phyloP scores from a whole-genome alignment of 2,888 invertebrate genomes.

The Athalia cordata region DNA sequence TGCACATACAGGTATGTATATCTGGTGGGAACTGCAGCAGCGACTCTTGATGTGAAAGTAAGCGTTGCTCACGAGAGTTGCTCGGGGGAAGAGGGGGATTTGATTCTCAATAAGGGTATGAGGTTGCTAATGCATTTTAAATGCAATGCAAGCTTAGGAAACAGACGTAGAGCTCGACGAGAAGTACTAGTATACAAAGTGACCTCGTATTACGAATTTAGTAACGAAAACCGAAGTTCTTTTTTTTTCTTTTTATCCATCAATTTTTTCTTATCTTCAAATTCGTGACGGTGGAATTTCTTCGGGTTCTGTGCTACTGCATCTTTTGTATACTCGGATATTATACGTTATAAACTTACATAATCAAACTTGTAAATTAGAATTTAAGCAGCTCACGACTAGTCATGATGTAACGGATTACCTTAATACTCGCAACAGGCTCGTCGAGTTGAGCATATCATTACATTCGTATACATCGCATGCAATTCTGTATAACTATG shows the following conservation, averaged over 20 bases:
- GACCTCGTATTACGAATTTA: background rate
- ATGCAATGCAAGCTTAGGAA: constrained; percentile 10
- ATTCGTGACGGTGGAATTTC: background rate
- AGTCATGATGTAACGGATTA: background rate
- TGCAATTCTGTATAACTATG: background rate
- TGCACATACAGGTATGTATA: too few relatives aligned
- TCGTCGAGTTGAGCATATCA: background rate
- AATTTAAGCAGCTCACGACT: background rate
- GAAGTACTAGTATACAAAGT: background rate
- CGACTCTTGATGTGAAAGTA: constrained; percentile 3
- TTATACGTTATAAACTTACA: background rate
- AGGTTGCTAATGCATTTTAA: constrained; percentile 28
- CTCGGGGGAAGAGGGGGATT: background rate
- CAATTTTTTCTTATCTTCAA: too few relatives aligned
- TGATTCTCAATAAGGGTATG: background rate
- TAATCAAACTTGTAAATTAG: background rate
- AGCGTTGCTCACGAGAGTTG: background rate
- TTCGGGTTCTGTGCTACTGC: background rate
- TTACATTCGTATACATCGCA: background rate
- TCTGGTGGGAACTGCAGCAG: too few relatives aligned
- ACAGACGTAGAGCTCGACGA: background rate
- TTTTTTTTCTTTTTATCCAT: too few relatives aligned
- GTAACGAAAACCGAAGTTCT: too few relatives aligned
- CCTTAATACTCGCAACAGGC: background rate
- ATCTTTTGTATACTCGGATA: background rate